Base-by-base conservation (phyloP, 2,888 invertebrate genomes). In the Alloplasta piceator region DNA sequence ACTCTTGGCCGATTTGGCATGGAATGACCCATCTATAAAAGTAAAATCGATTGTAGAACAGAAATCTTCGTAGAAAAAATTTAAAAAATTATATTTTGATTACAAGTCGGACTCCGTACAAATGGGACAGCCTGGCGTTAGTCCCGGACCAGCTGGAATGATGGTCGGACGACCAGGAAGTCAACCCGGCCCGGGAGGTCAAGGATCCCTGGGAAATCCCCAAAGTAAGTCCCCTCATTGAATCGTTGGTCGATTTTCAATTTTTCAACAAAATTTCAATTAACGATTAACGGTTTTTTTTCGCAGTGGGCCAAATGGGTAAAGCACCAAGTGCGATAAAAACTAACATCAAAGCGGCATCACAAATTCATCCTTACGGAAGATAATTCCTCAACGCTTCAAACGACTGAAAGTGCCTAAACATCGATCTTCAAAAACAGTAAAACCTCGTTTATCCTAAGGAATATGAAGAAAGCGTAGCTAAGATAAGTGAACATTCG, bases 241-340 rank as follows among this genome's bases (percentile, higher is more conserved):
- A 58, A 72, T 72, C 16, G 6, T 43, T 1, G 6, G 1, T n/a
- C n/a, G 38, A 10, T 1, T 48, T 41, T 61, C 38, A 9, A 26
- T 9, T 60, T 67, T 26, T 71, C 12, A 3, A 9, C 0, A 63
- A 52, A 48, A 72, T 48, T n/a, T 76, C 1, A 2, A 58, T 56
- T 1, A 60, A 56, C 39, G 41, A 6, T 10, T 50, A 56, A 26
- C 50, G n/a, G 39, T 71, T 58, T 64, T 48, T 10, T 50, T 41
- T 26, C 61, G 72, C 85, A 91, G 92, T 92, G 90, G 92, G 93
- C 71, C 94, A 95, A 83, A 94, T 97, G 93, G 96, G 95, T 48
- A 98, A 98, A 93, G 96, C 97, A 12, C 98, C 98, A 0, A 97
- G 97, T 71, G 95, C 97, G 38, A 97, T 98, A 84, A 98, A 98